These are phyloP conservation scores for Bagarius yarrelli DNA, from an alignment of 2,113 vertebrate species.

Conservation along the genomic window DNA sequence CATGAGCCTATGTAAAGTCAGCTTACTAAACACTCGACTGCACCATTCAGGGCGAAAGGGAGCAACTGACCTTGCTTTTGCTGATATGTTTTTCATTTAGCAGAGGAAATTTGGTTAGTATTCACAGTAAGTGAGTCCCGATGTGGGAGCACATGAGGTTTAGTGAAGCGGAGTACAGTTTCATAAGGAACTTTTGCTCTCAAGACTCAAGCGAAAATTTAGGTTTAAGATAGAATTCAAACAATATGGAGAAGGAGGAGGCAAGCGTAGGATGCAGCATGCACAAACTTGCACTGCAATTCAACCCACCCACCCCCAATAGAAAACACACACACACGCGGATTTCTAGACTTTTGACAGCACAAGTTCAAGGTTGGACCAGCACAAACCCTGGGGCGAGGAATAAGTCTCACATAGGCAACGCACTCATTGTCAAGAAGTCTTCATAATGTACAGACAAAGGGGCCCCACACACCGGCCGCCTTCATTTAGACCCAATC, in stretches of 20 bases:
- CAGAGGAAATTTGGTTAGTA: slow-evolving; percentile 74
- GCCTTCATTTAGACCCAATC: slow-evolving; percentile 49
- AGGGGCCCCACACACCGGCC: slow-evolving; percentile 47
- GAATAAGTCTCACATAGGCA: slow-evolving; percentile 54
- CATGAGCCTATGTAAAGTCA: slow-evolving; percentile 57
- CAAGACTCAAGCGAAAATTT: slow-evolving; percentile 64
- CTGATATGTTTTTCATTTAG: slow-evolving; percentile 71
- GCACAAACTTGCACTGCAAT: slow-evolving; percentile 67
- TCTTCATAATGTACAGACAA: slow-evolving; percentile 47
- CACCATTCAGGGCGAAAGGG: slow-evolving; percentile 3
- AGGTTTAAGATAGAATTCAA: slow-evolving; percentile 68
- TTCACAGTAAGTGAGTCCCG: slow-evolving; percentile 72
- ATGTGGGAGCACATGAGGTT: slow-evolving; percentile 64
- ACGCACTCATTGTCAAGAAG: slow-evolving; percentile 52
- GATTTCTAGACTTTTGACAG: slow-evolving; percentile 61
- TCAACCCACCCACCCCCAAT: slow-evolving; percentile 51
- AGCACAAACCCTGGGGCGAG: slow-evolving; percentile 59
- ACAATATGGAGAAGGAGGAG: slow-evolving; percentile 62
- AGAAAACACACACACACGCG: slow-evolving; percentile 19
- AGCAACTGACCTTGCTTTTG: slow-evolving; percentile 62
- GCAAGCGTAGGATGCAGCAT: slow-evolving; percentile 65
- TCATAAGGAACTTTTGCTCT: slow-evolving; percentile 66
- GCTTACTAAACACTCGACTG: slow-evolving; percentile 49
- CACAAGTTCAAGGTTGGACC: slow-evolving; percentile 71
- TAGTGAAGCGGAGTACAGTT: slow-evolving; percentile 65